A percentile compares a stretch with the other conserved stretches of the same genome.
phyloP scores from a whole-genome alignment of 1,140 invertebrate genomes.

The Phymastichus coffea region DNA sequence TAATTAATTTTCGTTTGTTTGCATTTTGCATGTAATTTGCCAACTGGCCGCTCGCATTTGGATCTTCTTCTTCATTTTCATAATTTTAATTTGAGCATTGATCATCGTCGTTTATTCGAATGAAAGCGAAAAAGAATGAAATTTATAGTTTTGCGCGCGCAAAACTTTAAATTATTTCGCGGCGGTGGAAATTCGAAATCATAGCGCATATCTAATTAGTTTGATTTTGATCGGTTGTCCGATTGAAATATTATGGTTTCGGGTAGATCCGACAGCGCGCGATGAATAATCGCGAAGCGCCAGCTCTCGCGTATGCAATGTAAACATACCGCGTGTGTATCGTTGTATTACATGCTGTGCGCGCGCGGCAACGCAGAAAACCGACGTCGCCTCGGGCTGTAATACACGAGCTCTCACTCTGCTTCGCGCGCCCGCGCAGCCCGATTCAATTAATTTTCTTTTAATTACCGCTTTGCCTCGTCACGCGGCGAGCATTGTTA shows the following conservation, averaged over 20 bases:
- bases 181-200: neutral
- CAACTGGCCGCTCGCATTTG: too few relatives aligned
- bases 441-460: constrained; percentile 52
- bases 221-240: too few relatives aligned
- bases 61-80: too few relatives aligned
- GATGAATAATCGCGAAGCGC: constrained; percentile 14
- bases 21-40: neutral
- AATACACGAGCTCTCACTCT: neutral
- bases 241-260: constrained; percentile 20
- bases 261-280: neutral
- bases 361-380: constrained; percentile 41
- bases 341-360: constrained; percentile 36
- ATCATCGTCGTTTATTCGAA: too few relatives aligned
- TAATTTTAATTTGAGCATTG: too few relatives aligned
- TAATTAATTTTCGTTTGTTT: constrained; percentile 20
- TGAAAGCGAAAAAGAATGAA: too few relatives aligned
- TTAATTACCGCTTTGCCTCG: constrained; percentile 44
- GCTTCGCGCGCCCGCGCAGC: constrained; percentile 30
- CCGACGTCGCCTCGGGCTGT: constrained; percentile 1
- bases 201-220: constrained; percentile 5
- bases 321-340: too few relatives aligned
- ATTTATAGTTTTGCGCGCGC: too few relatives aligned
- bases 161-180: too few relatives aligned
- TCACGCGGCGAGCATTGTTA: constrained; percentile 37
- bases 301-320: constrained; percentile 28